A percentile compares a stretch with the other conserved stretches of the same genome.
Evolutionary conservation across 2,888 invertebrate species (phyloP).

Genomic region (Drosophila nr. fundita): DNA sequence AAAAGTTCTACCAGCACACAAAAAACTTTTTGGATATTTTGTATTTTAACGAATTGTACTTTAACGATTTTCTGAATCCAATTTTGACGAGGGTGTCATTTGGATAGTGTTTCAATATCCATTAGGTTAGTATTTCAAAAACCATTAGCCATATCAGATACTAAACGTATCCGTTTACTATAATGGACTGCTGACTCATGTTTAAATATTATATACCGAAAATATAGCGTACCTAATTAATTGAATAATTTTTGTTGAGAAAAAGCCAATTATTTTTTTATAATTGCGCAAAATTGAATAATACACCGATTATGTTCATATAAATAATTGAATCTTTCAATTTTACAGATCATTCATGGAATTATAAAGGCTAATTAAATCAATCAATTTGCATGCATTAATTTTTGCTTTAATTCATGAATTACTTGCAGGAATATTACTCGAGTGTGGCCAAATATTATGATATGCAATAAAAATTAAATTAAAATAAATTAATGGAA

Average conservation of each 20-base stretch:
- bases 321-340: not conserved
- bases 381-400: conserved; percentile 14
- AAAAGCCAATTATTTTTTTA: not conserved
- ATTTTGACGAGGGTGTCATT: not conserved
- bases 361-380: conserved; percentile 27
- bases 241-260: not conserved
- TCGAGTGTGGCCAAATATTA: conserved; percentile 12
- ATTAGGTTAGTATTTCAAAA: not conserved
- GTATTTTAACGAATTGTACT: not conserved
- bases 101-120: conserved; percentile 1
- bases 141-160: not conserved
- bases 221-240: not conserved
- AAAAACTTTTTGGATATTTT: not conserved
- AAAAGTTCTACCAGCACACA: not conserved
- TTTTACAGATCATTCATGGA: not conserved
- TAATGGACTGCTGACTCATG: not conserved
- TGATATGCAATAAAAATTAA: conserved; percentile 12
- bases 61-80: not conserved
- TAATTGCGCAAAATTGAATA: not conserved
- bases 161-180: not conserved
- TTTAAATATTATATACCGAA: not conserved
- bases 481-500: conserved; percentile 48
- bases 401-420: conserved; percentile 2
- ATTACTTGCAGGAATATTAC: not conserved
- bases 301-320: not conserved